Evolutionary conservation across 2,797 vertebrate species (phyloP).

Genomic region (Acropternis orthonyx): DNA sequence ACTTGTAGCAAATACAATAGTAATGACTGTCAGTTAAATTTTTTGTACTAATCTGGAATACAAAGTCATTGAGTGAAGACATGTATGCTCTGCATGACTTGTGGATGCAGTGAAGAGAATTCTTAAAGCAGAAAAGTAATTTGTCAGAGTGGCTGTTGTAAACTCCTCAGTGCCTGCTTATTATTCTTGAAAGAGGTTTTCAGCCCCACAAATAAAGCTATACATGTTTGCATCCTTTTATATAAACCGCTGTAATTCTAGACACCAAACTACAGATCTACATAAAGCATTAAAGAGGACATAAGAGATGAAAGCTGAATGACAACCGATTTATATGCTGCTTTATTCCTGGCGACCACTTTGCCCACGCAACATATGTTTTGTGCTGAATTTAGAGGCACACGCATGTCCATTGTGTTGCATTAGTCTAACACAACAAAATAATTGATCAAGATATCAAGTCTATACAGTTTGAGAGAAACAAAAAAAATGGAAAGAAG

Average conservation of each 20-base stretch:
- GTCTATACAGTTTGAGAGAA: not conserved
- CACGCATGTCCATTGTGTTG: not conserved
- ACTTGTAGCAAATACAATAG: not conserved
- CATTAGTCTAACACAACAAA: conserved; percentile 9
- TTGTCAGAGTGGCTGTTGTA: not conserved
- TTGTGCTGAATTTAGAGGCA: not conserved
- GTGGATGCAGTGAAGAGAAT: not conserved
- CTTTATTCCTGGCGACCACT: conserved; percentile 1
- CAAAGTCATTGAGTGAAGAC: not conserved
- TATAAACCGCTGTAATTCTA: not conserved
- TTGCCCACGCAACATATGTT: not conserved
- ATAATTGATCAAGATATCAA: not conserved
- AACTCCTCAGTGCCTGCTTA: not conserved
- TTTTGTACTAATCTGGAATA: not conserved
- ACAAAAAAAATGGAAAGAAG: not conserved
- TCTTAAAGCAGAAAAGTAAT: not conserved
- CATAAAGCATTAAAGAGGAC: not conserved
- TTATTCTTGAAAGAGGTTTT: not conserved
- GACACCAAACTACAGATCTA: not conserved
- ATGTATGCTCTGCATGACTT: not conserved
- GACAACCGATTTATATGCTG: not conserved
- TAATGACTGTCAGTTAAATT: conserved; percentile 2
- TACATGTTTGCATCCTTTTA: not conserved
- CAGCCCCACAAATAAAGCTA: not conserved
- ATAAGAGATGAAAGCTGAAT: not conserved